Evolutionary conservation across 2,113 vertebrate genomes (phyloP), one percentile per base, ranked within the genome.

Genomic region (Rhinoptilus africanus): DNA sequence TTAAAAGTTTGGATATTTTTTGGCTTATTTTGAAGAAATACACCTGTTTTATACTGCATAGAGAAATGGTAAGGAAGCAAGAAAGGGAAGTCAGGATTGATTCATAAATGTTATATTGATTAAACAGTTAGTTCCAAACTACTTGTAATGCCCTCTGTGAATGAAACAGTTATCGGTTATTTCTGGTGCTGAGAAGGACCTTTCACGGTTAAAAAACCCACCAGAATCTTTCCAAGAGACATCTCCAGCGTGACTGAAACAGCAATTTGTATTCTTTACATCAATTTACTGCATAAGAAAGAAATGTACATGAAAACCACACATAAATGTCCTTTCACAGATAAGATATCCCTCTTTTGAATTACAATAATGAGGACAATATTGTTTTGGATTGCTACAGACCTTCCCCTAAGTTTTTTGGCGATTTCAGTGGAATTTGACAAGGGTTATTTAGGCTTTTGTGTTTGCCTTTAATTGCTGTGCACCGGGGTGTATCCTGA

Each of bases 351-450:
- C 53, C 41, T 64, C 91, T 68, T 76, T 66, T 41, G 48, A 93
- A 79, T 43, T 48, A 53, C 63, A 66, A 2, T 57, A 69, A 76
- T 4, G 21, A 73, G 67, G 14, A 10, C 78, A 75, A 35, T 50
- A 30, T 27, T 39, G 47, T 47, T 96, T 93, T 30, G 21, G 35
- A 85, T 92, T 83, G 74, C 43, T 56, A 34, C 45, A 66, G 75
- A 86, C 67, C 14, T 69, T 86, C n/a, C 82, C 35, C 71, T 45
- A 41, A 59, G n/a, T 50, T 81, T 69, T 84, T 11, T 83, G 43
- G 90, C 83, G 50, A 85, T 88, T 94, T 92, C 84, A 28, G 94
- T 92, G 92, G 94, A 95, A 95, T 92, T 93, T 86, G 92, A 88
- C 88, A 86, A 48, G 85, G 24, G 59, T 72, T 45, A 88, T 92